phyloP scores from a whole-genome alignment of 2,797 vertebrate genomes.

The Channa striata region DNA sequence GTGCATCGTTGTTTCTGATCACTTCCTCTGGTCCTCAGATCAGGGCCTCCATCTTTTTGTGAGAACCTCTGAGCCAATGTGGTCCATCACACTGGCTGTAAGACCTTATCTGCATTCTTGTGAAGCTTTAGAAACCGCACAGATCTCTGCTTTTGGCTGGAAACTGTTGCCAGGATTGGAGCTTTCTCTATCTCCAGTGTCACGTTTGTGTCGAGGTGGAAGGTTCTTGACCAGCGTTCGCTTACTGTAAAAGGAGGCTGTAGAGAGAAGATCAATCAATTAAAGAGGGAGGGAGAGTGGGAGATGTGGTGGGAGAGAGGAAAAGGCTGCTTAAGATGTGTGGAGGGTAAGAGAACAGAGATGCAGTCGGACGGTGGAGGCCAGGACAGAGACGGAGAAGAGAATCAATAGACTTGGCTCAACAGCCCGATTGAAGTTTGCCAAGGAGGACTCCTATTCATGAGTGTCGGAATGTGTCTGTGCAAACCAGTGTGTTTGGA shows the following conservation, averaged over 20 bases:
- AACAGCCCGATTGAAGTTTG: constrained; percentile 37
- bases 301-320: neutral
- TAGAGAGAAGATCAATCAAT: constrained; percentile 53
- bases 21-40: too few relatives aligned
- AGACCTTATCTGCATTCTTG: neutral
- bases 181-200: constrained; percentile 18
- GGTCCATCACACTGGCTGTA: neutral
- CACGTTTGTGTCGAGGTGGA: constrained; percentile 18
- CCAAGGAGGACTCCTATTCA: constrained; percentile 24
- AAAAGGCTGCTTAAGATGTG: constrained; percentile 17
- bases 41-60: neutral
- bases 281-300: constrained; percentile 4
- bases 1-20: too few relatives aligned
- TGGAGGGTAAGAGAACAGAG: constrained; percentile 29
- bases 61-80: neutral
- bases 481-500: constrained; percentile 5
- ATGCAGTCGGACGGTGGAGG: constrained; percentile 13
- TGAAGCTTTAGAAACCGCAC: neutral
- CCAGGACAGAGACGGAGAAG: constrained; percentile 5
- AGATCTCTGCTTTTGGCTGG: neutral
- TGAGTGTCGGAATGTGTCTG: constrained; percentile 28
- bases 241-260: constrained; percentile 42
- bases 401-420: constrained; percentile 57
- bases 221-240: constrained; percentile 19
- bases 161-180: constrained; percentile 19